Conservation (phyloP, 2,888 invertebrate genomes). For the Cordylochernes scorpioides region DNA sequence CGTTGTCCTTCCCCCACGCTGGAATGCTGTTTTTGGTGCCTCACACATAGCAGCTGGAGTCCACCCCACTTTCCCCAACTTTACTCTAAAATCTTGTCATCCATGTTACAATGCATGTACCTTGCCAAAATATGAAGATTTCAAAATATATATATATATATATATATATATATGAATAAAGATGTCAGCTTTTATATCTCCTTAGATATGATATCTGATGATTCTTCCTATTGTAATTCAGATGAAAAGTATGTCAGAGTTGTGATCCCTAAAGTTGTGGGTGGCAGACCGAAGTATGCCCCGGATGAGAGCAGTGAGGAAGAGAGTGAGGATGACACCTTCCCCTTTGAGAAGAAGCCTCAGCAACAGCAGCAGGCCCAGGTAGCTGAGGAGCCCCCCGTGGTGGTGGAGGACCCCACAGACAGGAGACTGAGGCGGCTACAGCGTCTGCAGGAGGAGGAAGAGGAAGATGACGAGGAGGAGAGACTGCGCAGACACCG, state of each 20-base stretch:
- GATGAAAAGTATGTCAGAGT: too few relatives aligned
- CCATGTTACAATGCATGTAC: too few relatives aligned
- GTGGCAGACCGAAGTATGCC: conserved; percentile 61
- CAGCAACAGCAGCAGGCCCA: conserved; percentile 11
- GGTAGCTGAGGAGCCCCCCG: conserved; percentile 7
- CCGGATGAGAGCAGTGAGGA: conserved; percentile 48
- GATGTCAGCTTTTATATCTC: neutral
- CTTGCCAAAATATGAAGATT: too few relatives aligned
- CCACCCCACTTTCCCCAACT: too few relatives aligned
- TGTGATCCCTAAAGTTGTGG: too few relatives aligned
- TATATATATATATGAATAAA: neutral
- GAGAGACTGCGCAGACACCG: conserved; percentile 18
- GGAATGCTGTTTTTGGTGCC: too few relatives aligned
- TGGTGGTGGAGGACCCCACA: conserved; percentile 28
- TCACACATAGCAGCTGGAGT: too few relatives aligned
- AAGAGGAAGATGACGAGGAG: conserved; percentile 25
- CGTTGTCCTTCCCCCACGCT: too few relatives aligned
- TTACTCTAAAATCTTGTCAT: too few relatives aligned
- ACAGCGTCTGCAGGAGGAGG: conserved; percentile 18
- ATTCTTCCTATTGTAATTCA: too few relatives aligned
- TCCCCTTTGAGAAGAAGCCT: conserved; percentile 15
- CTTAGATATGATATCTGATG: too few relatives aligned
- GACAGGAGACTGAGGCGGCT: conserved; percentile 56
- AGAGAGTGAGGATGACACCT: conserved; percentile 56
- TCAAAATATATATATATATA: too few relatives aligned